phyloP scores from a whole-genome alignment of 1,140 invertebrate genomes.

The Hycleus phaleratus region DNA sequence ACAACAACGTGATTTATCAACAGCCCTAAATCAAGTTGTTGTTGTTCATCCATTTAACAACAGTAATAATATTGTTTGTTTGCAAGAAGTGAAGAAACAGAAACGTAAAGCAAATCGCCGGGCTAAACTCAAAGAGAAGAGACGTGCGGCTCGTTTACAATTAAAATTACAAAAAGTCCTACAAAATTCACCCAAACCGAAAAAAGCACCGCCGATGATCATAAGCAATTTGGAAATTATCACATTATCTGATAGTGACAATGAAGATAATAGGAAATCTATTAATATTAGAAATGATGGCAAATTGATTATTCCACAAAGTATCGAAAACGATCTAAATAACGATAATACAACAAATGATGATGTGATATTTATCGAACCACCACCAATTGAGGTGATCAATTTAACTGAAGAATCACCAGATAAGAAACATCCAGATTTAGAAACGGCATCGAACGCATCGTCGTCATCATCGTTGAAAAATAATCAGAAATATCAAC shows the following conservation, averaged over 20 bases:
- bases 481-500: neutral
- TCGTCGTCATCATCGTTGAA: neutral
- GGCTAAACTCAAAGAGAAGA: neutral
- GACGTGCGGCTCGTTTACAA: neutral
- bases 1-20: neutral
- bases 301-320: neutral
- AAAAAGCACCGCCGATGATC: too few species aligned
- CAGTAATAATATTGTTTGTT: neutral
- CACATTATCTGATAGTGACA: constrained; percentile 6
- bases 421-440: neutral
- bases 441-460: neutral
- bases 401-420: constrained; percentile 17
- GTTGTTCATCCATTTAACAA: too few species aligned
- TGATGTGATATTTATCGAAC: constrained; percentile 28
- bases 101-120: neutral
- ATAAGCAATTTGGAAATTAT: neutral
- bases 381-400: constrained; percentile 23
- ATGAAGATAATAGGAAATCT: neutral
- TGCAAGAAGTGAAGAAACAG: neutral
- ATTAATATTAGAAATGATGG: neutral
- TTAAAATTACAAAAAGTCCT: too few species aligned
- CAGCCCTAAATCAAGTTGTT: neutral
- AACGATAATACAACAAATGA: constrained; percentile 8
- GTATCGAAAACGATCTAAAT: neutral
- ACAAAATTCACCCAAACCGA: too few species aligned